Evolutionary conservation across 2,888 invertebrate genomes (phyloP).

Genomic region (Drosophila hawaiiensis): DNA sequence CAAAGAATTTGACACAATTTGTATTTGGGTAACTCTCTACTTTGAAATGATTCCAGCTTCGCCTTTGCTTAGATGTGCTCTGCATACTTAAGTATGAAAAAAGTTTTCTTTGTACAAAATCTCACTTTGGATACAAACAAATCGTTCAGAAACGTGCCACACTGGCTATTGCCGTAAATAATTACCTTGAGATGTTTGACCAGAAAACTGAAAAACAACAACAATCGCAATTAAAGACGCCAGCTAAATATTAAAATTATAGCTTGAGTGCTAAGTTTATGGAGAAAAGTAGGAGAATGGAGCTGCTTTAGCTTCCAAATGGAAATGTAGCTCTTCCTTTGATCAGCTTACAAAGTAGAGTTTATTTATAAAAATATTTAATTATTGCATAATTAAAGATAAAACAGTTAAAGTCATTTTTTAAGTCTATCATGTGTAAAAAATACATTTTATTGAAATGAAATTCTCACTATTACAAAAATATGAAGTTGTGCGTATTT

Average conservation of each 20-base stretch:
- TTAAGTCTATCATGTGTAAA: background rate
- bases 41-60: conserved; percentile 60
- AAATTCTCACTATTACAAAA: background rate
- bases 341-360: background rate
- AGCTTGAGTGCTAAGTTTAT: conserved; percentile 8
- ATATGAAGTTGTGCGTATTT: no score
- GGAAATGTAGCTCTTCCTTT: conserved; percentile 1
- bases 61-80: conserved; percentile 36
- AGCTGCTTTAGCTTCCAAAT: background rate
- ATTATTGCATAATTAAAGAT: background rate
- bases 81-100: conserved; percentile 48
- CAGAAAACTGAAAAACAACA: conserved; percentile 30
- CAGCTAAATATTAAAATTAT: conserved; percentile 27
- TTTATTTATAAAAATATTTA: background rate
- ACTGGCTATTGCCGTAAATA: conserved; percentile 53
- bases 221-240: conserved; percentile 12
- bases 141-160: conserved; percentile 52
- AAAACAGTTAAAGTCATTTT: background rate
- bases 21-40: conserved; percentile 33
- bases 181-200: conserved; percentile 71
- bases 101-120: conserved; percentile 15
- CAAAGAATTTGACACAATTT: conserved; percentile 56
- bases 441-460: background rate
- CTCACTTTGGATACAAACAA: conserved; percentile 51
- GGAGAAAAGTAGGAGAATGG: background rate